Evolutionary conservation across 2,888 invertebrate genomes (phyloP), one percentile per base, ranked within the genome.

Genomic region (Drosophila subquinaria): DNA sequence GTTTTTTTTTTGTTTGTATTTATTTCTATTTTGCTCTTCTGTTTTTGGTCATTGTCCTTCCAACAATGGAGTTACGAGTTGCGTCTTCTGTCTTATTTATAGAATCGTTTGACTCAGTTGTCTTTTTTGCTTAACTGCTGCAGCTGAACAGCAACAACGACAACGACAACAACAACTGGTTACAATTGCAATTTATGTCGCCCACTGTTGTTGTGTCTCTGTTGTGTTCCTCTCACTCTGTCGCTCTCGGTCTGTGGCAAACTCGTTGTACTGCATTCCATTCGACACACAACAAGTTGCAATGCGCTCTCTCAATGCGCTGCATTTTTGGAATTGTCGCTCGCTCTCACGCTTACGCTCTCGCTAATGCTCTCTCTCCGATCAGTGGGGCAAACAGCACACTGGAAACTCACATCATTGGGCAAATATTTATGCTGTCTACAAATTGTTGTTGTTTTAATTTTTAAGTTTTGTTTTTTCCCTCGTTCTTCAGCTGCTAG

Each of bases 231-330:
- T 40, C 35, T 50, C 43, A 48, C 52, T 62, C 62, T 66, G 47
- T 40, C 51, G 30, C 30, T 35, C 35, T 47, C 66, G 10, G 47
- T 33, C 51, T 69, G 57, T 63, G 61, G 47, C 72, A 88, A 83
- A 83, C 83, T 86, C 74, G 83, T 83, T 88, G 70, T 70, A 74
- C 89, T 69, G 89, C 83, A 86, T 83, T 83, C 83, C 82, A 71
- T 35, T 76, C 64, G 36, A 61, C 52, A 66, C 65, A 65, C 75
- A 76, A 76, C 76, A 76, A 76, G 76, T 75, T 77, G 79, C 60
- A 79, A 45, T 76, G 36, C 43, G 30, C 59, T 47, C 59, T 59
- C 38, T 59, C 30, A 36, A 15, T 47, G 51, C 27, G 35, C 48
- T 64, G 67, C 67, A 67, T 76, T 73, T 69, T 76, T 75, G 59